These are phyloP conservation scores for Equus quagga DNA, from an alignment of 2,113 vertebrate species.

Conservation along the genomic window DNA sequence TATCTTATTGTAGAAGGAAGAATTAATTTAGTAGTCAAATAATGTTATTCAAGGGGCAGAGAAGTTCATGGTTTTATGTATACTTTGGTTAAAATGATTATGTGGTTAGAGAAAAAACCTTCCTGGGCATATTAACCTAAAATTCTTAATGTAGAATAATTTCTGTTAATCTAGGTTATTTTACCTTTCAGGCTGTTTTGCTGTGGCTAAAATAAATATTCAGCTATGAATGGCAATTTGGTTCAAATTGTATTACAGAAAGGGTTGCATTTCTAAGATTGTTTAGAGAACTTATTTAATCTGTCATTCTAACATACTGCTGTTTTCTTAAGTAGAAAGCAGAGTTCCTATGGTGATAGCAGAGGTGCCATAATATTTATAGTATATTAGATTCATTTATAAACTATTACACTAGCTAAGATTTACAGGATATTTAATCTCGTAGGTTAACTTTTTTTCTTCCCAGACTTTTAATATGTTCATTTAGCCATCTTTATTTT, in stretches of 20 bases:
- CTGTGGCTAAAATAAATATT: slow-evolving; percentile 51
- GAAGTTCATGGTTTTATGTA: background rate
- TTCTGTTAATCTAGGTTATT: slow-evolving; percentile 42
- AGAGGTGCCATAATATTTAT: slow-evolving; percentile 73
- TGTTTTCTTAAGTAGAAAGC: slow-evolving; percentile 69
- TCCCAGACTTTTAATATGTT: slow-evolving; percentile 6
- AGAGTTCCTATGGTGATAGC: slow-evolving; percentile 60
- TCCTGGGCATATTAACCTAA: background rate
- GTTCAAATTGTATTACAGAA: slow-evolving; percentile 50
- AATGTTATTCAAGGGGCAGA: background rate
- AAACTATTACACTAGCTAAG: slow-evolving; percentile 54
- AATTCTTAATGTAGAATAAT: slow-evolving; percentile 20
- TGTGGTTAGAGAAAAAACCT: slow-evolving; percentile 10
- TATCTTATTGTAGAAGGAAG: slow-evolving; percentile 34
- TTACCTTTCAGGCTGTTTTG: slow-evolving; percentile 32
- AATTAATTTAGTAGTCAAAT: slow-evolving; percentile 28
- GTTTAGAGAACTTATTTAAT: slow-evolving; percentile 58
- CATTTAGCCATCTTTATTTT: slow-evolving; percentile 44
- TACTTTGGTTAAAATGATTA: slow-evolving; percentile 60
- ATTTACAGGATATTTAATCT: slow-evolving; percentile 46
- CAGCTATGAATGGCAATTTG: slow-evolving; percentile 48
- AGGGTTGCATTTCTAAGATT: slow-evolving; percentile 37
- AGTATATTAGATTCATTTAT: slow-evolving; percentile 57
- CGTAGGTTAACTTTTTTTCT: slow-evolving; percentile 49
- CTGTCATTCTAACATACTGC: slow-evolving; percentile 62